phyloP scores from a whole-genome alignment of 2,797 vertebrate species.

The Neosilurus mollespiculum region DNA sequence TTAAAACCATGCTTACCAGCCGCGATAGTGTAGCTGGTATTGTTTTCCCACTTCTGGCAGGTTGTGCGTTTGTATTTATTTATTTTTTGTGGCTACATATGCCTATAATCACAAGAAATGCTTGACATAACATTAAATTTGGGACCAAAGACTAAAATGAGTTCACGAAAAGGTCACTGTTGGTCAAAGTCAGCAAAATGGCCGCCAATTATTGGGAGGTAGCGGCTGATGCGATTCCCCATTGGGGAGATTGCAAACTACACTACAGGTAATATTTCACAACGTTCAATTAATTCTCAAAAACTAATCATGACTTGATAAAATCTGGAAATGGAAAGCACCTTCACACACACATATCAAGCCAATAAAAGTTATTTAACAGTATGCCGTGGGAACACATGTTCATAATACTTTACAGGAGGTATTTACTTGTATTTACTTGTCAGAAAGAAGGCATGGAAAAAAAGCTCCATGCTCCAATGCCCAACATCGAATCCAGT shows the following conservation, averaged over 20 bases:
- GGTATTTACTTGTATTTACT: background rate
- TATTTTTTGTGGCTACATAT: too few species aligned
- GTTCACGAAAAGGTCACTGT: too few species aligned
- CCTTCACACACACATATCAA: background rate
- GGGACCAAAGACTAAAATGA: too few species aligned
- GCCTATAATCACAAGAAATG: too few species aligned
- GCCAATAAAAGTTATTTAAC: background rate
- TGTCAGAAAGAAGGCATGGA: background rate
- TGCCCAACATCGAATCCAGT: background rate
- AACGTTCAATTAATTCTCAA: background rate
- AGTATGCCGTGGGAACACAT: background rate
- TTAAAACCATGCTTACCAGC: too few species aligned
- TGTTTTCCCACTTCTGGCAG: too few species aligned
- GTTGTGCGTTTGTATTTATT: too few species aligned
- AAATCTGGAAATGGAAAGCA: background rate
- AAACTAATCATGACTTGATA: background rate
- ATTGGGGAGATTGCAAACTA: background rate
- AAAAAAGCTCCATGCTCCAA: background rate
- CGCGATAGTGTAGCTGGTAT: too few species aligned
- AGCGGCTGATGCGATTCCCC: too few species aligned
- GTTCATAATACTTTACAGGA: background rate
- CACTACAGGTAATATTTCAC: background rate
- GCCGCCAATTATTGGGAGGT: too few species aligned
- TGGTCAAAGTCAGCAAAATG: too few species aligned
- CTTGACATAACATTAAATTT: too few species aligned